A percentile compares a stretch with the other conserved stretches of the same genome.
These are phyloP conservation scores for Glareola pratincola DNA, from an alignment of 2,113 vertebrate species.

Conservation along the genomic window DNA sequence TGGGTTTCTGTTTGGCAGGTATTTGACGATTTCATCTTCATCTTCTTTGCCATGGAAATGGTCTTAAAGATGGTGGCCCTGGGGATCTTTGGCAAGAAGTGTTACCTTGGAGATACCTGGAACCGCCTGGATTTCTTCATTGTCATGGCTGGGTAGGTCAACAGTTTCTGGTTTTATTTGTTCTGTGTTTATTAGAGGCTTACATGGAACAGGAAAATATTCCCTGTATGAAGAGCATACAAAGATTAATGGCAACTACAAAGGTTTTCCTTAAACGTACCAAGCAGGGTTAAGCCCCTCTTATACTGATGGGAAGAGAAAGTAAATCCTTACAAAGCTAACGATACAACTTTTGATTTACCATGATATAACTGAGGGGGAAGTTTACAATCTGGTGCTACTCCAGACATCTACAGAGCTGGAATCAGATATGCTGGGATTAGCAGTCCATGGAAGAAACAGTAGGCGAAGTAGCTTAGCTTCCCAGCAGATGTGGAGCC, in stretches of 20 bases:
- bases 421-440: not conserved
- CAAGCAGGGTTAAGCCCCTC: not conserved
- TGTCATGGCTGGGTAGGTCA: constrained; percentile 93
- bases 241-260: not conserved
- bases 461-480: not conserved
- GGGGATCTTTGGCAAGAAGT: constrained; percentile 94
- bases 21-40: constrained; percentile 82
- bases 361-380: not conserved
- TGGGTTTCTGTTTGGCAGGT: constrained; percentile 65
- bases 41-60: constrained; percentile 98
- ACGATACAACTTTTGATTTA: not conserved
- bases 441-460: not conserved
- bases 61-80: constrained; percentile 96
- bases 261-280: not conserved
- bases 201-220: not conserved
- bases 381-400: not conserved
- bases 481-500: not conserved
- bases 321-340: not conserved
- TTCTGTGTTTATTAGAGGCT: not conserved
- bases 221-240: not conserved
- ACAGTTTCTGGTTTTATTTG: not conserved
- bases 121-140: constrained; percentile 98
- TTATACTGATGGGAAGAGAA: not conserved
- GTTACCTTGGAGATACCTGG: constrained; percentile 97
- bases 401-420: not conserved